Conservation (phyloP, 2,113 vertebrate genomes). For the Sclerurus mexicanus region DNA sequence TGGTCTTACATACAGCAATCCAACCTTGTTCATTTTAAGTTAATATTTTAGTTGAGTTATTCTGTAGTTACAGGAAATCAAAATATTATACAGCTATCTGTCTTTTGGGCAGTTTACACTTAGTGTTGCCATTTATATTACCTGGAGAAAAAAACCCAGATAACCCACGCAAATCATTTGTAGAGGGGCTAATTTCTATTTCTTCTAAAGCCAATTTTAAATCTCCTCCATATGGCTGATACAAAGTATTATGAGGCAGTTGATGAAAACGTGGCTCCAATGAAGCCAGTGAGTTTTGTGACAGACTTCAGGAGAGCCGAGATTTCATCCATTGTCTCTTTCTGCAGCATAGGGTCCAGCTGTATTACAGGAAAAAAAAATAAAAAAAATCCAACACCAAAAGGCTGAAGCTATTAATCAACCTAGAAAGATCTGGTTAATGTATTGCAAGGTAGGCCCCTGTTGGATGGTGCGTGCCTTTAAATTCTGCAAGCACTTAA, state of each 20-base stretch:
- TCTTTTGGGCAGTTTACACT: conserved; percentile 46
- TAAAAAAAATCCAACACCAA: not conserved
- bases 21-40: conserved; percentile 11
- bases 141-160: conserved; percentile 10
- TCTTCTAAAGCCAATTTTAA: conserved; percentile 60
- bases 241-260: not conserved
- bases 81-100: conserved; percentile 34
- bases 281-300: conserved; percentile 3
- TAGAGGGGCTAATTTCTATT: conserved; percentile 11
- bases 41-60: conserved; percentile 42
- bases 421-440: conserved; percentile 30
- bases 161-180: not conserved
- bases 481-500: conserved; percentile 23
- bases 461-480: not conserved
- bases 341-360: not conserved
- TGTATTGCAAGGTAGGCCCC: not conserved
- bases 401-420: conserved; percentile 33
- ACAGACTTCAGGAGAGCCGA: not conserved
- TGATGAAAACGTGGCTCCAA: not conserved
- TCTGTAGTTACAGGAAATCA: conserved; percentile 41
- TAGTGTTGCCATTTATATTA: conserved; percentile 26
- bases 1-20: conserved; percentile 13
- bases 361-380: not conserved
- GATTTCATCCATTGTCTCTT: conserved; percentile 14
- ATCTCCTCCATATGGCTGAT: conserved; percentile 37